phyloP scores from a whole-genome alignment of 2,888 invertebrate species.

The Physocephala rufipes region DNA sequence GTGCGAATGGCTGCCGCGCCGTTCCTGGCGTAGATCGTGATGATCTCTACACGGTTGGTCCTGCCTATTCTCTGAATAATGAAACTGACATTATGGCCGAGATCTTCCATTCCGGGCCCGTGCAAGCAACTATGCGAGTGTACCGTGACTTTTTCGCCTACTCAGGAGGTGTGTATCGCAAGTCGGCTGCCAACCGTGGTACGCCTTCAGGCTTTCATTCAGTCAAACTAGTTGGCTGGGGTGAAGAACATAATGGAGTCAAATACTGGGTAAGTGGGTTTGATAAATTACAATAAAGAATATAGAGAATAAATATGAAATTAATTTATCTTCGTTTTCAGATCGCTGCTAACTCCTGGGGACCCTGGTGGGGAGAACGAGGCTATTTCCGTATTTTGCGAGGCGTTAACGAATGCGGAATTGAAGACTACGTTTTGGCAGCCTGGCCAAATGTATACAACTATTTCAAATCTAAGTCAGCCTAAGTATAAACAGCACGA shows the following conservation, averaged over 20 bases:
- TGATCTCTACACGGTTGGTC: constrained; percentile 76
- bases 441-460: constrained; percentile 70
- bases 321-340: constrained; percentile 62
- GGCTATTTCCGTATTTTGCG: constrained; percentile 89
- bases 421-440: constrained; percentile 88
- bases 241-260: constrained; percentile 73
- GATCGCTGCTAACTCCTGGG: constrained; percentile 96
- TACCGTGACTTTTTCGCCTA: constrained; percentile 94
- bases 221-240: constrained; percentile 93
- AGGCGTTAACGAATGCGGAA: constrained; percentile 87
- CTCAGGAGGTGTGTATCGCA: constrained; percentile 82
- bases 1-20: constrained; percentile 69
- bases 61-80: constrained; percentile 78
- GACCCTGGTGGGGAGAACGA: constrained; percentile 87
- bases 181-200: constrained; percentile 69
- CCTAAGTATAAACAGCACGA: neutral
- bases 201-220: constrained; percentile 82
- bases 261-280: constrained; percentile 84
- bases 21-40: constrained; percentile 67
- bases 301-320: neutral
- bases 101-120: constrained; percentile 89
- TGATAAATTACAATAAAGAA: neutral
- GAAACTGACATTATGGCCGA: constrained; percentile 92
- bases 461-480: constrained; percentile 52
- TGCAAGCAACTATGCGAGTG: constrained; percentile 92